Conservation (phyloP, 2,113 vertebrate genomes). For the Chionodraco myersi region DNA sequence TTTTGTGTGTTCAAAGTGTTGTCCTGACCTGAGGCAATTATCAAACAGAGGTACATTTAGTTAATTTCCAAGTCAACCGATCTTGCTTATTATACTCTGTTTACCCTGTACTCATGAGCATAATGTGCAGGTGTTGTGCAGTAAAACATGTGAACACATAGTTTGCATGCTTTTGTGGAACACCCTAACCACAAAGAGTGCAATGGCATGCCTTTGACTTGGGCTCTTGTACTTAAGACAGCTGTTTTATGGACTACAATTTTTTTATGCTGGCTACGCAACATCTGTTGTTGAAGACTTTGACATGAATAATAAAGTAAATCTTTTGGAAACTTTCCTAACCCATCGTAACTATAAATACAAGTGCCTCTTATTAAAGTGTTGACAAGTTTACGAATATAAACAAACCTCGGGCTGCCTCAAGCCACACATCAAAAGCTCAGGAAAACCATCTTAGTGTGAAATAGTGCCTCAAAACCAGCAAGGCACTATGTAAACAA, state of each 20-base stretch:
- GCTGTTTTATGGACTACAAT: slow-evolving; percentile 54
- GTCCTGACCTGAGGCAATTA: slow-evolving; percentile 45
- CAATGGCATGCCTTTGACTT: slow-evolving; percentile 38
- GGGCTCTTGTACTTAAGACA: slow-evolving; percentile 46
- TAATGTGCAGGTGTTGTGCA: slow-evolving; percentile 41
- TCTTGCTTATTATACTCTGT: slow-evolving; percentile 14
- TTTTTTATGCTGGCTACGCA: slow-evolving; percentile 17
- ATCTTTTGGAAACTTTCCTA: slow-evolving; percentile 31
- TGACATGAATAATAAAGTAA: slow-evolving; percentile 23
- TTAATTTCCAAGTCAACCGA: slow-evolving; percentile 18
- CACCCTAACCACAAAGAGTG: slow-evolving; percentile 29
- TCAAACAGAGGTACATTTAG: slow-evolving; percentile 56
- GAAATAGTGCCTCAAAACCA: slow-evolving; percentile 23
- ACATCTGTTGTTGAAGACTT: slow-evolving; percentile 42
- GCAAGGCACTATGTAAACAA: slow-evolving; percentile 36
- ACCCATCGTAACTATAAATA: slow-evolving; percentile 25
- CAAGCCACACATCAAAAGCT: slow-evolving; percentile 50
- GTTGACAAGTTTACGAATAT: slow-evolving; percentile 44
- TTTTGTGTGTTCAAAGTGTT: slow-evolving; percentile 58
- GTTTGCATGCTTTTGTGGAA: slow-evolving; percentile 45
- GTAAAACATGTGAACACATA: slow-evolving; percentile 38
- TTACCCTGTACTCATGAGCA: neutral
- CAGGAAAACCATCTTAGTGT: slow-evolving; percentile 38
- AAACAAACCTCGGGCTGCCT: slow-evolving; percentile 37
- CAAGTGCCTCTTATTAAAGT: slow-evolving; percentile 29